These are phyloP conservation scores for Gasterosteus aculeatus DNA, from an alignment of 2,113 vertebrate genomes.

Conservation along the genomic window DNA sequence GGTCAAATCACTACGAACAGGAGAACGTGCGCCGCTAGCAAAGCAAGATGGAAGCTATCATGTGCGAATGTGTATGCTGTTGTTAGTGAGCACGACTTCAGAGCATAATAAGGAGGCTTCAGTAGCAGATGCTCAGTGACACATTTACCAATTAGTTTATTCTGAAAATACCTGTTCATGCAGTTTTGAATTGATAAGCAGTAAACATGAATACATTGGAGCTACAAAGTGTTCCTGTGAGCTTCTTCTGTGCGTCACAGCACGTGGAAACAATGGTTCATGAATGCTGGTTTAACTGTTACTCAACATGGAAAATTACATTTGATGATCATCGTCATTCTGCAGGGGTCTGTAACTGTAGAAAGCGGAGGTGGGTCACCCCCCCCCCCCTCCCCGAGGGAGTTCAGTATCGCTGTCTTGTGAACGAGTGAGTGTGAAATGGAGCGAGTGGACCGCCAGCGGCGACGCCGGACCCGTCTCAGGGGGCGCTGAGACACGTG, in stretches of 20 bases:
- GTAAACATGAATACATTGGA: constrained; percentile 10
- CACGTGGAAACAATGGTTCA: not conserved
- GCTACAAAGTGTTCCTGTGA: not conserved
- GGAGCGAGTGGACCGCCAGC: not conserved
- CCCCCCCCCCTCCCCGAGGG: no score
- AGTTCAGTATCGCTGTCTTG: not conserved
- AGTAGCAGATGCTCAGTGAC: constrained; percentile 1
- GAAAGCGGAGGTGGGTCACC: no score
- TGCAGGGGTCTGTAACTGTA: not conserved
- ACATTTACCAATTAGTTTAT: not conserved
- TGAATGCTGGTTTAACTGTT: not conserved
- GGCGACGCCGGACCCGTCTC: not conserved
- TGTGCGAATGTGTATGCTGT: constrained; percentile 4
- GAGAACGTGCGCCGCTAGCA: not conserved
- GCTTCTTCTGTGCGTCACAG: not conserved
- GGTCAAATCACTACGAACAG: not conserved
- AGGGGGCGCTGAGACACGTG: no score
- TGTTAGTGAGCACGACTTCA: not conserved
- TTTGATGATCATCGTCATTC: not conserved
- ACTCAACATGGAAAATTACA: not conserved
- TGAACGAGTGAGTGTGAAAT: not conserved
- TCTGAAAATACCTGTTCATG: constrained; percentile 3
- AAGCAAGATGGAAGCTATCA: not conserved
- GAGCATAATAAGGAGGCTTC: not conserved
- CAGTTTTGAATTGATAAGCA: constrained; percentile 4